These are phyloP conservation scores for Chlorodrepanis virens DNA, from an alignment of 2,113 vertebrate genomes.

Conservation along the genomic window DNA sequence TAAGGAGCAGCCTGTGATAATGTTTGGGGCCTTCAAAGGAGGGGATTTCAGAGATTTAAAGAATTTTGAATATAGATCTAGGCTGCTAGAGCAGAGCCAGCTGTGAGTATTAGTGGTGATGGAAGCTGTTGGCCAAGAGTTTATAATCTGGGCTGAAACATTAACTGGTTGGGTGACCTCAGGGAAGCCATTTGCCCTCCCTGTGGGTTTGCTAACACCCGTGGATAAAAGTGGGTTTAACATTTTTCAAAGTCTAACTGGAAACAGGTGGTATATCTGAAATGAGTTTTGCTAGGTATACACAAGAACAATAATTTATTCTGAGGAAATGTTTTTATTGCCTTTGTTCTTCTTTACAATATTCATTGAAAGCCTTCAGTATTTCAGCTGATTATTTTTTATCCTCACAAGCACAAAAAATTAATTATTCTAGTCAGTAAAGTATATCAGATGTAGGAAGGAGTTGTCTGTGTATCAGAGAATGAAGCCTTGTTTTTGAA, in stretches of 20 bases:
- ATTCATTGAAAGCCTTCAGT: neutral
- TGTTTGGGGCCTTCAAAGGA: neutral
- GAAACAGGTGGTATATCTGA: constrained; percentile 20
- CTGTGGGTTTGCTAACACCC: neutral
- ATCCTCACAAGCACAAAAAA: neutral
- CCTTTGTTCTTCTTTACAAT: neutral
- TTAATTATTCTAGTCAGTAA: neutral
- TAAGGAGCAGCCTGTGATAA: neutral
- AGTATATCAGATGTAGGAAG: neutral
- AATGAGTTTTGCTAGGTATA: neutral
- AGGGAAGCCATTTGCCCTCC: neutral
- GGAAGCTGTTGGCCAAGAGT: neutral
- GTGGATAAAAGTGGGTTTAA: constrained; percentile 11
- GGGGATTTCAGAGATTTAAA: neutral
- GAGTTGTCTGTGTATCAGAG: neutral
- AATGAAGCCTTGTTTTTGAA: neutral
- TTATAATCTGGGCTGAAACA: constrained; percentile 6
- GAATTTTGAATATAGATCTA: neutral
- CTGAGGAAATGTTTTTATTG: neutral
- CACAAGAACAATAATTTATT: neutral
- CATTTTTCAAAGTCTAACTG: neutral
- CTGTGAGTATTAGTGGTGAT: neutral
- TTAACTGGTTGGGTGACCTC: constrained; percentile 2
- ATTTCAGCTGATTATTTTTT: neutral
- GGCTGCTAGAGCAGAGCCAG: neutral